Conservation (phyloP, 2,113 vertebrate genomes). For the Ochotona princeps region DNA sequence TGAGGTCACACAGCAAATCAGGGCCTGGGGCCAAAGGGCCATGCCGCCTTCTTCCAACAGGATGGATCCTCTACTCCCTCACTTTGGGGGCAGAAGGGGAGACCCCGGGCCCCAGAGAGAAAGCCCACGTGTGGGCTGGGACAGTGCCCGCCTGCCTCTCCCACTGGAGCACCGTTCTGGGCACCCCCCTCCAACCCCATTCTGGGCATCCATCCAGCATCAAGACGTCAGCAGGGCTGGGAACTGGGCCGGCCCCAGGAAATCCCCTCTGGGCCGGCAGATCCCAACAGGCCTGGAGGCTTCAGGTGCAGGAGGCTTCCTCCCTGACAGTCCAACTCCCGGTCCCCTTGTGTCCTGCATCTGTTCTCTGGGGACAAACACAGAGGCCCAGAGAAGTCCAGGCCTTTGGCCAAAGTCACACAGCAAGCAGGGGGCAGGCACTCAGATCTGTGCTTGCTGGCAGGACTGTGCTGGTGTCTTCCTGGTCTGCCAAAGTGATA, state of each 20-base stretch:
- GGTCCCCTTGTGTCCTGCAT: background rate
- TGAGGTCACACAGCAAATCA: constrained; percentile 73
- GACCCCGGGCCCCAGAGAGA: constrained; percentile 28
- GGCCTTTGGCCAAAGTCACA: background rate
- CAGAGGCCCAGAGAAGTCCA: background rate
- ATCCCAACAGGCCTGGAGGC: constrained; percentile 77
- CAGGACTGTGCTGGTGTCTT: no score
- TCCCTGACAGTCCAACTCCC: background rate
- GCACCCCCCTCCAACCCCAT: background rate
- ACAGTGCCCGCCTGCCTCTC: constrained; percentile 44
- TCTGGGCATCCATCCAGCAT: constrained; percentile 72
- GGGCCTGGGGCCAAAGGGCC: constrained; percentile 47
- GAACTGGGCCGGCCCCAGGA: constrained; percentile 77
- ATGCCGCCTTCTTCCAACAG: constrained; percentile 36
- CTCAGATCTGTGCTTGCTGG: background rate
- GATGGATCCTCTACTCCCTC: background rate
- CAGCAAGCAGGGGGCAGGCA: background rate
- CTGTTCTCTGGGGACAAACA: background rate
- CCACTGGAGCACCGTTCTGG: constrained; percentile 48
- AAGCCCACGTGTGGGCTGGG: constrained; percentile 18
- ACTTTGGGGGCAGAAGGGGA: background rate
- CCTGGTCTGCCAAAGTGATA: no score
- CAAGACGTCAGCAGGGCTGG: constrained; percentile 67
- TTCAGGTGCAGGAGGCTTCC: constrained; percentile 56
- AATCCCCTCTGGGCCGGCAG: constrained; percentile 78